Evolutionary conservation across 2,113 vertebrate species (phyloP).

Genomic region (Pangasianodon gigas): DNA sequence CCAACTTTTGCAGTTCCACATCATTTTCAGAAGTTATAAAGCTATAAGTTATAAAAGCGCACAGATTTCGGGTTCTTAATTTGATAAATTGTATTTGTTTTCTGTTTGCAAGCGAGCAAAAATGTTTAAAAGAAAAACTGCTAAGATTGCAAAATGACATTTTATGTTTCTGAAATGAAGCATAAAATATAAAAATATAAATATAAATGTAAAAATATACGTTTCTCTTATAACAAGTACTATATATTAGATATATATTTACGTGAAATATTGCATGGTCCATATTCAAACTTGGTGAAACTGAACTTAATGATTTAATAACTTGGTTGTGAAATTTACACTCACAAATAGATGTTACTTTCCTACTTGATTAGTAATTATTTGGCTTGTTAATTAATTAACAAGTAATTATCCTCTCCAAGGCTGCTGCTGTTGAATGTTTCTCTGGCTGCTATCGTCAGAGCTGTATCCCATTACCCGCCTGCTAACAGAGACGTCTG

Average conservation of each 20-base stretch:
- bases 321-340: background rate
- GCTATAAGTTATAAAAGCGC: no score
- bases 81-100: background rate
- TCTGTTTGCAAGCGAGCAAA: background rate
- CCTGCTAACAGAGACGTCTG: constrained; percentile 32
- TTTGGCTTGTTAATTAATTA: constrained; percentile 24
- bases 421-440: background rate
- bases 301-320: background rate
- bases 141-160: background rate
- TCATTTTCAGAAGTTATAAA: constrained; percentile 28
- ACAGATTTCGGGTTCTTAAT: background rate
- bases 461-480: background rate
- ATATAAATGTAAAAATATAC: no score
- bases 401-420: constrained; percentile 18
- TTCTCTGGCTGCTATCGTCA: background rate
- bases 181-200: background rate
- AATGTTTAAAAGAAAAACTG: background rate
- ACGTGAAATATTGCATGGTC: background rate
- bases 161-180: background rate
- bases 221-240: background rate
- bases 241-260: background rate
- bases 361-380: background rate
- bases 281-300: background rate
- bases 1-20: background rate
- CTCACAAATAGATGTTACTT: background rate